Evolutionary conservation across 2,797 vertebrate genomes (phyloP), one percentile per base, ranked within the genome.

Genomic region (Sebastes paucispinis): DNA sequence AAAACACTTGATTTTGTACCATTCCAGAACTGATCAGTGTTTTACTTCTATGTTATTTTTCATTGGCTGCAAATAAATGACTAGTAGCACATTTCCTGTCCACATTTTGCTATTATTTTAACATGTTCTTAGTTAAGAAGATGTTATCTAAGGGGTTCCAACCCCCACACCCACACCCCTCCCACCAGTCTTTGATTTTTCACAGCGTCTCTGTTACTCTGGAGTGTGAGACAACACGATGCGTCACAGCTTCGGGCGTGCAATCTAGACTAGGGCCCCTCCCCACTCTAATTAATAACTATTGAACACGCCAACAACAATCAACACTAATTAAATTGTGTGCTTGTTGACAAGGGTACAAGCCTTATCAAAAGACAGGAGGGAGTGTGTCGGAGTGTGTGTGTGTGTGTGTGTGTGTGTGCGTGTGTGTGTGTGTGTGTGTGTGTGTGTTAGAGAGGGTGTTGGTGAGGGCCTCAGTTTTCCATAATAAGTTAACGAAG

Each of bases 271-370:
- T 76, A 63, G 78, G 89, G 94, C 94, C 95, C 94, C 96, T 94
- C 95, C 95, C 94, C 88, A 62, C 92, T 93, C 95, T 96, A 96
- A 97, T 95, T 96, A 97, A 97, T 93, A 96, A 94, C 95, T 97
- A 97, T 97, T 96, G 97, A 97, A 97, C 95, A 96, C 67, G 90
- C 88, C 90, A 96, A 96, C 95, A 96, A 97, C 97, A 97, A 97
- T 97, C 97, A 96, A 95, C 96, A 96, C 96, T 97, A 97, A 97
- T 97, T 98, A 97, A 92, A 97, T 97, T 95, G 96, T 95, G 95
- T 93, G 95, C 95, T 96, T 96, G 96, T 96, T 95, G 96, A 97
- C 96, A 96, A 96, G 94, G 95, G 95, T 93, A 94, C 94, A 93
- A 93, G 95, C 89, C 94, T 85, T 84, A 89, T 91, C 84, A 87